Evolutionary conservation across 2,797 vertebrate genomes (phyloP).

Genomic region (Saxicola maurus): DNA sequence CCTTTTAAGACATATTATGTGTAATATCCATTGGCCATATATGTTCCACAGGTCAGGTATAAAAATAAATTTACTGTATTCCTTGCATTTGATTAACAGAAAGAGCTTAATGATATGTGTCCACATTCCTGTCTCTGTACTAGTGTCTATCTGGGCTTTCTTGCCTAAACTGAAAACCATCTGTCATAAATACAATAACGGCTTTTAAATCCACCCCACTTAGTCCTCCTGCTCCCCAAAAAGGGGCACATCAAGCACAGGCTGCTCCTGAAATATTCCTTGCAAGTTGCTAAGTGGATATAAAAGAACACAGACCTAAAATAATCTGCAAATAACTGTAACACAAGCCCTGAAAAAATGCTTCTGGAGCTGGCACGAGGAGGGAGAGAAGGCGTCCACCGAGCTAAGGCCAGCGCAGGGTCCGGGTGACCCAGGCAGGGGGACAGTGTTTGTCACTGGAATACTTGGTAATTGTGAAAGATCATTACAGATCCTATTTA

Average conservation of each 20-base stretch:
- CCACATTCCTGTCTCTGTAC: slow-evolving; percentile 1
- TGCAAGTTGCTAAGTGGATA: slow-evolving; percentile 38
- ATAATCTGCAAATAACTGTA: slow-evolving; percentile 58
- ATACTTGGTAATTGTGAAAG: slow-evolving; percentile 27
- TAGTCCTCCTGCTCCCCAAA: neutral
- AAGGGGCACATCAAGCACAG: neutral
- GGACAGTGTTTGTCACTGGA: neutral
- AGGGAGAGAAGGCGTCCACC: neutral
- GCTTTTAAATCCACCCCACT: neutral
- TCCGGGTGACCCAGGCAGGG: accelerated
- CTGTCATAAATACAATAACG: neutral
- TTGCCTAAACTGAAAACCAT: slow-evolving; percentile 23
- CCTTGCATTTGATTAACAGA: slow-evolving; percentile 17
- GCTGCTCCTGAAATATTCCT: slow-evolving; percentile 24
- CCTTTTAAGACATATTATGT: neutral
- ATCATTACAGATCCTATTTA: slow-evolving; percentile 64
- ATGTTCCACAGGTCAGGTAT: neutral
- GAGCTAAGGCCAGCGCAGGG: neutral
- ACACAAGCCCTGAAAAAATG: slow-evolving; percentile 28
- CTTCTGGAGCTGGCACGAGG: neutral
- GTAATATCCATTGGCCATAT: neutral
- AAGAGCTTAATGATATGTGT: neutral
- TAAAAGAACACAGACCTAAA: slow-evolving; percentile 54
- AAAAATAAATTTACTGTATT: neutral
- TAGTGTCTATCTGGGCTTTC: neutral